These are phyloP conservation scores for Strongylocentrotus purpuratus DNA, from an alignment of 35 echinoderm and acorn worm species.

Conservation along the genomic window DNA sequence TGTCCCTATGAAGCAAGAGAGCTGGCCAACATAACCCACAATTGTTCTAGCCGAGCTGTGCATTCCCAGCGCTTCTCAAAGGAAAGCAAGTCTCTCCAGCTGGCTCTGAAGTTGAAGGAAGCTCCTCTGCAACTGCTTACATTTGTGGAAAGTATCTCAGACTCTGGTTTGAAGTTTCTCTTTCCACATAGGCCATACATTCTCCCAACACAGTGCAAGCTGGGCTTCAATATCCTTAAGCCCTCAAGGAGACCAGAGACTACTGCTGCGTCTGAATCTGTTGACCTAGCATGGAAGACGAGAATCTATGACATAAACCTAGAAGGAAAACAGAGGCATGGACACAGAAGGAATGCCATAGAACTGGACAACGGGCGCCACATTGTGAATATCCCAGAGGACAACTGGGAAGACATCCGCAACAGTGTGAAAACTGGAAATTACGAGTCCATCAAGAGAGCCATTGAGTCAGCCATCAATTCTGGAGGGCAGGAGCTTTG, in stretches of 20 bases:
- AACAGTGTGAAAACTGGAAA: slow-evolving; percentile 48
- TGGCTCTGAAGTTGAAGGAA: slow-evolving; percentile 66
- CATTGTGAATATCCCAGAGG: slow-evolving; percentile 47
- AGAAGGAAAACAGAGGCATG: not conserved
- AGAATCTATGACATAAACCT: slow-evolving; percentile 66
- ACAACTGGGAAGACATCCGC: slow-evolving; percentile 48
- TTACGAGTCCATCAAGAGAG: not conserved
- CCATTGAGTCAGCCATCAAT: not conserved
- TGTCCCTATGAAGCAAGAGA: slow-evolving; percentile 63
- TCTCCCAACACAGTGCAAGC: not conserved
- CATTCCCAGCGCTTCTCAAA: slow-evolving; percentile 66
- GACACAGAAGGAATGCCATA: slow-evolving; percentile 15
- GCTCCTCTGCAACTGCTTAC: slow-evolving; percentile 41
- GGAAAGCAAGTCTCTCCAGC: slow-evolving; percentile 60
- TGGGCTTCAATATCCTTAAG: slow-evolving; percentile 69
- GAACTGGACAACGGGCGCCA: slow-evolving; percentile 36
- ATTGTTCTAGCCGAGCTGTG: slow-evolving; percentile 61
- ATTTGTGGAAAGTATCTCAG: slow-evolving; percentile 50
- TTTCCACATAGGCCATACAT: slow-evolving; percentile 62
- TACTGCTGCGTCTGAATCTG: slow-evolving; percentile 38
- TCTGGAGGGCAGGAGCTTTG: slow-evolving; percentile 38
- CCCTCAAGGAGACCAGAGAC: slow-evolving; percentile 70
- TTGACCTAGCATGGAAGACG: slow-evolving; percentile 73
- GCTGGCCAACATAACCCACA: slow-evolving; percentile 66
- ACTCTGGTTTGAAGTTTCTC: slow-evolving; percentile 55